Evolutionary conservation across 2,113 vertebrate species (phyloP).

Genomic region (Heterotilapia buettikoferi): DNA sequence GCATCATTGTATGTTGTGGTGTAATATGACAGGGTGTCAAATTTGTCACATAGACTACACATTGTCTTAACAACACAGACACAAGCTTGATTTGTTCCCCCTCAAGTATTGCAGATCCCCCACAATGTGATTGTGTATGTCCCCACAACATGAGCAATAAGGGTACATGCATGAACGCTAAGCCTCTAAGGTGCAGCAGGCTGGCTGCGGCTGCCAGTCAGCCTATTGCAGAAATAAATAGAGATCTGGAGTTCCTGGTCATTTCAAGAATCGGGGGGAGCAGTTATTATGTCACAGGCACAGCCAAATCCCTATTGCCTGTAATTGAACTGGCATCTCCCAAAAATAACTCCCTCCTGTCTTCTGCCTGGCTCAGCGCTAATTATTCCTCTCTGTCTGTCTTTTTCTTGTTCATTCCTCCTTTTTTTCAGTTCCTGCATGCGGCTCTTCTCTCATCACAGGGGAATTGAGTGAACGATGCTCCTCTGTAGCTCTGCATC

Average conservation of each 20-base stretch:
- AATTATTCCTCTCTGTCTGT: conserved; percentile 36
- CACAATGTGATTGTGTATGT: background rate
- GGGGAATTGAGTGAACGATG: conserved; percentile 37
- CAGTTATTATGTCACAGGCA: conserved; percentile 25
- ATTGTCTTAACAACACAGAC: background rate
- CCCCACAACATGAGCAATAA: background rate
- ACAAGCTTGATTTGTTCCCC: background rate
- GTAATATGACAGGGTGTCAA: conserved; percentile 11
- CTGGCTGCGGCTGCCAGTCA: background rate
- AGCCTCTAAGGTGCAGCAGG: background rate
- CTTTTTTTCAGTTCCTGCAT: background rate
- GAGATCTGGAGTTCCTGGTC: conserved; percentile 5
- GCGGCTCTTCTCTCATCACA: conserved; percentile 19
- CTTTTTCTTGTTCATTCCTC: background rate
- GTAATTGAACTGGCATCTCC: conserved; percentile 46
- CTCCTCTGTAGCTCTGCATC: conserved; percentile 29
- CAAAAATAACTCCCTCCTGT: conserved; percentile 34
- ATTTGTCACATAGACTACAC: background rate
- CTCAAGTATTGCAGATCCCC: background rate
- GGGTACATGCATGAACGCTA: background rate
- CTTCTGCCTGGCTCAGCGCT: conserved; percentile 6
- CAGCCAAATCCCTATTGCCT: background rate
- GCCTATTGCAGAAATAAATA: conserved; percentile 1
- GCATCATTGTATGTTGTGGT: background rate
- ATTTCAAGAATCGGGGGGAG: background rate